A percentile compares a stretch with the other conserved stretches of the same genome.
These are phyloP conservation scores for Python bivittatus DNA, from an alignment of 2,113 vertebrate genomes.

Conservation along the genomic window DNA sequence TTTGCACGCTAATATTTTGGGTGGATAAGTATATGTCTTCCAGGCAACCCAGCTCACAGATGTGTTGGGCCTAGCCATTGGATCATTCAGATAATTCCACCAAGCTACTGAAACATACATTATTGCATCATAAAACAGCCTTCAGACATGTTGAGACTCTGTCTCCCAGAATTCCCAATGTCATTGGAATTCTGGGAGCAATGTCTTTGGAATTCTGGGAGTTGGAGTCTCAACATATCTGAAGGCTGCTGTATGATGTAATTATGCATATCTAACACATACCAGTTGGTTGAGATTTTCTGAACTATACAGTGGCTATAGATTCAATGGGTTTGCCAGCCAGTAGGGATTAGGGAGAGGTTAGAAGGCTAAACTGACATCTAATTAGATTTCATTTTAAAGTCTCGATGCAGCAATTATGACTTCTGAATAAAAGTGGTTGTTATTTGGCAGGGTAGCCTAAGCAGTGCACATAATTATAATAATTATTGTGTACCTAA, in stretches of 20 bases:
- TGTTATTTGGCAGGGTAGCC: constrained; percentile 82
- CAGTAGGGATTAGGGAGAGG: background rate
- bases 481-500: constrained; percentile 84
- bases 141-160: background rate
- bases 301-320: constrained; percentile 31
- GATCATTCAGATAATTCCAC: too few species aligned
- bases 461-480: constrained; percentile 80
- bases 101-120: too few species aligned
- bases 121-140: too few species aligned
- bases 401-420: constrained; percentile 78
- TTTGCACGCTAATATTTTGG: too few species aligned
- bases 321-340: constrained; percentile 23
- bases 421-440: constrained; percentile 79
- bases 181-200: background rate
- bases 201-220: background rate
- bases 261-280: background rate
- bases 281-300: constrained; percentile 39
- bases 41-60: too few species aligned
- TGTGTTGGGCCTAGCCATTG: too few species aligned
- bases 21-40: too few species aligned
- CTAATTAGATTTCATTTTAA: constrained; percentile 81
- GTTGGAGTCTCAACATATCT: background rate
- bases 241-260: background rate
- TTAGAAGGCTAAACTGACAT: constrained; percentile 65
- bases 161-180: background rate